Percentiles rank a stretch among this genome's conserved stretches.
Evolutionary conservation across 2,113 vertebrate species (phyloP).

Genomic region (Blennius ocellaris): DNA sequence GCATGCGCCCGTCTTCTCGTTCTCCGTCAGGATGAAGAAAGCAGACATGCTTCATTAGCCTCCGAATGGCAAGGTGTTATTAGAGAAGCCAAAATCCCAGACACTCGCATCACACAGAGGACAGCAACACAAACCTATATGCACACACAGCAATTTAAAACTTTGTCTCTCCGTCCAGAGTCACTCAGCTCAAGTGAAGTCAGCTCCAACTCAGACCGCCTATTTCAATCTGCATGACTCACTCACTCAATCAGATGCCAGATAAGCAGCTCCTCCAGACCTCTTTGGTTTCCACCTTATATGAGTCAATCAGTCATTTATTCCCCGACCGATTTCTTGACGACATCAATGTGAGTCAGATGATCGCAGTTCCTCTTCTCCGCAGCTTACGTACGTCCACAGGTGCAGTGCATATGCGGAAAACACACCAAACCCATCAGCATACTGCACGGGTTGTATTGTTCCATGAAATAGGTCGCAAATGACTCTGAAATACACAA

Average conservation of each 20-base stretch:
- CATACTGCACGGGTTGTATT: too few relatives aligned
- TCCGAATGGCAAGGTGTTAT: conserved; percentile 78
- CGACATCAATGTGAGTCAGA: conserved; percentile 51
- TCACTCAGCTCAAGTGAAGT: conserved; percentile 50
- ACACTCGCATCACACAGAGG: conserved; percentile 36
- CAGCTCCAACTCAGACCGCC: conserved; percentile 53
- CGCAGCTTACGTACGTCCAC: conserved; percentile 4
- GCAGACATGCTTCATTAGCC: conserved; percentile 77
- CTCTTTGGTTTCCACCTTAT: conserved; percentile 61
- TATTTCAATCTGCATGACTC: conserved; percentile 75
- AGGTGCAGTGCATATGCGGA: conserved; percentile 10
- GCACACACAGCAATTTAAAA: conserved; percentile 57
- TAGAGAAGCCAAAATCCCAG: conserved; percentile 65
- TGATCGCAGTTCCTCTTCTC: conserved; percentile 2
- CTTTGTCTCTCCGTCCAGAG: conserved; percentile 60
- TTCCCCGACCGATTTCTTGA: conserved; percentile 48
- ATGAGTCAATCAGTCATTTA: conserved; percentile 69
- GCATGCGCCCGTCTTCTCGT: conserved; percentile 12
- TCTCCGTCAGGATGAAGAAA: conserved; percentile 66
- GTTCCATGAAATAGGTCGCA: not conserved
- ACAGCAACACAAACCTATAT: conserved; percentile 23
- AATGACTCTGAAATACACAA: not conserved
- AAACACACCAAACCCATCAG: not conserved
- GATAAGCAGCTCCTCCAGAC: conserved; percentile 62
- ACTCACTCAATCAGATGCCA: conserved; percentile 70